Evolutionary conservation across 2,797 vertebrate species (phyloP).

Genomic region (Alauda arvensis): DNA sequence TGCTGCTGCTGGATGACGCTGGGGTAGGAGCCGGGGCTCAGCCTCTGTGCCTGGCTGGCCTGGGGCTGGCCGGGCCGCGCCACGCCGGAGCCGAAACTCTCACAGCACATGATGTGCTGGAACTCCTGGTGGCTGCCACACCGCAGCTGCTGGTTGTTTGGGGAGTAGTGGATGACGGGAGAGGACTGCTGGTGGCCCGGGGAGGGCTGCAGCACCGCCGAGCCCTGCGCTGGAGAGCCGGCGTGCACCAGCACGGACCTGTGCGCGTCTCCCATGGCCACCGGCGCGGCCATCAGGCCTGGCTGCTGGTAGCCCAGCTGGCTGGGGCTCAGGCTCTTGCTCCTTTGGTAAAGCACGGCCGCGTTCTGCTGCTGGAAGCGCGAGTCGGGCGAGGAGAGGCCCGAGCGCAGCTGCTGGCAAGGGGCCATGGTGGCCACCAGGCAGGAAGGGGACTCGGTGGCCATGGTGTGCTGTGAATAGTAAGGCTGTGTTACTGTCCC

Average conservation of each 20-base stretch:
- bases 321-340: conserved; percentile 82
- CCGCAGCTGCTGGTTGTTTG: conserved; percentile 85
- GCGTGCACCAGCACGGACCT: conserved; percentile 92
- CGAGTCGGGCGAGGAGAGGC: conserved; percentile 80
- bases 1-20: conserved; percentile 92
- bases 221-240: conserved; percentile 79
- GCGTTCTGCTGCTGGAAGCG: conserved; percentile 89
- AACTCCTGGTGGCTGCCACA: conserved; percentile 79
- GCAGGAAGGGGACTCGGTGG: conserved; percentile 81
- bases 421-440: conserved; percentile 85
- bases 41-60: conserved; percentile 69
- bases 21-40: conserved; percentile 80
- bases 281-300: conserved; percentile 65
- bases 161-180: conserved; percentile 87
- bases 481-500: conserved; percentile 85
- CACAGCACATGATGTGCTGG: conserved; percentile 90
- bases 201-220: conserved; percentile 69
- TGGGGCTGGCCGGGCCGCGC: conserved; percentile 71
- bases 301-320: conserved; percentile 83
- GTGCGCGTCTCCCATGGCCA: conserved; percentile 82
- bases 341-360: conserved; percentile 85
- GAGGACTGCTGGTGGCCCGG: conserved; percentile 70
- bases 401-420: conserved; percentile 86
- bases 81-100: conserved; percentile 75
- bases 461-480: conserved; percentile 84